A percentile compares a stretch with the other conserved stretches of the same genome.
These are phyloP conservation scores for Festucalex cinctus DNA, from an alignment of 2,113 vertebrate species.

Conservation along the genomic window DNA sequence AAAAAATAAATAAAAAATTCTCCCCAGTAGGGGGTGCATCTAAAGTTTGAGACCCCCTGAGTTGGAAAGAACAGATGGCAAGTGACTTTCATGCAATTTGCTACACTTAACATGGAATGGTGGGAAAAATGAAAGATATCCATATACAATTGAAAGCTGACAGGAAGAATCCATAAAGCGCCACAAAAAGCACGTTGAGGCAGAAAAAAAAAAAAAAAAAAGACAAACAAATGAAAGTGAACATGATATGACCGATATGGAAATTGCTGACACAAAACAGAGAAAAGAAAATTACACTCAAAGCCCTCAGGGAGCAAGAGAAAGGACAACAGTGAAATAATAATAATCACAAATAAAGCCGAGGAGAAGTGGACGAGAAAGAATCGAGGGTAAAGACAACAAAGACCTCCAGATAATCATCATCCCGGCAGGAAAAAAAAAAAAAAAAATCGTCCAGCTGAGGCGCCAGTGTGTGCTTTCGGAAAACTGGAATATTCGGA, in stretches of 20 bases:
- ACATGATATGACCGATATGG: neutral
- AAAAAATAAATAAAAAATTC: no score
- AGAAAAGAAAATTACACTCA: neutral
- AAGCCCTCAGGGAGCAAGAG: neutral
- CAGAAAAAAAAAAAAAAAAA: neutral
- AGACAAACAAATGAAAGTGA: neutral
- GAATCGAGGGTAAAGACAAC: constrained; percentile 13
- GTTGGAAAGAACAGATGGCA: no score
- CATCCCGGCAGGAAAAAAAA: constrained; percentile 4
- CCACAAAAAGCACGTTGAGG: neutral
- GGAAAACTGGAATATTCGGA: neutral
- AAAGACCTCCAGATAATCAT: constrained; percentile 13
- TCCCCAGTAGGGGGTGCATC: no score
- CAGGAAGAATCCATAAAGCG: neutral
- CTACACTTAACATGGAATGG: neutral
- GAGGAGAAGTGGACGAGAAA: neutral
- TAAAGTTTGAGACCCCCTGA: no score
- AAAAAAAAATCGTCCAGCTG: constrained; percentile 16
- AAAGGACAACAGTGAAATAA: constrained; percentile 1
- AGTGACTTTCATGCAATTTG: no score
- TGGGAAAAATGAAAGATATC: neutral
- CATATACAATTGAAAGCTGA: neutral
- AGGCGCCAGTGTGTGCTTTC: neutral
- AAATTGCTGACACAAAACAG: neutral
- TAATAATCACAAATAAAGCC: neutral